Base-by-base conservation (phyloP, 2,113 vertebrate genomes). In the Seriola quinqueradiata region DNA sequence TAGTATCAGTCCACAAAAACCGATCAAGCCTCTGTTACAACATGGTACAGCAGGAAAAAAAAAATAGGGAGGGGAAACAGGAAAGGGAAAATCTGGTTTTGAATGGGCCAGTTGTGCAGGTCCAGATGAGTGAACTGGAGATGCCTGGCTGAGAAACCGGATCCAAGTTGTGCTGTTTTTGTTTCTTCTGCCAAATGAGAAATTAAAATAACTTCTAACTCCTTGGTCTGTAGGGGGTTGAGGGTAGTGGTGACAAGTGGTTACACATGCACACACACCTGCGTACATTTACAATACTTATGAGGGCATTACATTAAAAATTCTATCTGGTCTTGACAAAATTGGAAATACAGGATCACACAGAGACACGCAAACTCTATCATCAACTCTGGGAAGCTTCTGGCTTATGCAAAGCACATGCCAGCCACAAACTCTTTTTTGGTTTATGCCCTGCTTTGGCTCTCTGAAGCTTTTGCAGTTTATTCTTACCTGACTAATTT, bases 71-170 rank as follows among this genome's bases (percentile, higher is more conserved):
- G 65, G 52, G 28, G 42, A 28, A 75, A 32, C 19, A n/a, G 66
- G 36, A 84, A 36, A 64, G 69, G 38, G 70, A 73, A 68, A 40
- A 46, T 50, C 1, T 61, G 73, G 57, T 60, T 80, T 63, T 85
- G 70, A 90, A 83, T 79, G 81, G 77, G 23, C 44, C 34, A 21
- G 77, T 73, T 88, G 75, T 89, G 64, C 54, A 34, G 28, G 58
- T 58, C 77, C 58, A 58, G 34, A 63, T 61, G 73, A 84, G 70
- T 57, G 75, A 23, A 69, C 58, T 74, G 67, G 61, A 58, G 70
- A 74, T 86, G 88, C 79, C 83, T 71, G 83, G 80, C 73, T 85
- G 73, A 63, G 80, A 89, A 91, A 86, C 89, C 70, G 72, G 80
- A 80, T 76, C 67, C 73, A 70, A 81, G 79, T 80, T 83, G 54